phyloP scores from a whole-genome alignment of 2,888 invertebrate genomes.

The Orchestes rusci region DNA sequence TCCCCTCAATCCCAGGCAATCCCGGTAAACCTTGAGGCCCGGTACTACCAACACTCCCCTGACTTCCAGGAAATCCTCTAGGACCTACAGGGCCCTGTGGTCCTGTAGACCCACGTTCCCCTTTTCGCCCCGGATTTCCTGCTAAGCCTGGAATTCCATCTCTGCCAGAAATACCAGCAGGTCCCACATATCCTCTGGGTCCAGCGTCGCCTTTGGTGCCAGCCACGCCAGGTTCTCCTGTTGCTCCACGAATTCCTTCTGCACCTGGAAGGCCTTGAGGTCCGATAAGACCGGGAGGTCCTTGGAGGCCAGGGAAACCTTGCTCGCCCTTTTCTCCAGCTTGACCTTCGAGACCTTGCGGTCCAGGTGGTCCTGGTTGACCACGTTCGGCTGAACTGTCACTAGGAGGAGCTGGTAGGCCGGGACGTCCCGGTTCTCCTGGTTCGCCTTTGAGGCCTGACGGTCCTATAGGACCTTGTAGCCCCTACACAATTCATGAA shows the following conservation, averaged over 20 bases:
- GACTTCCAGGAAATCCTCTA: constrained; percentile 39
- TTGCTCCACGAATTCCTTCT: background rate
- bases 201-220: constrained; percentile 23
- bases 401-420: constrained; percentile 47
- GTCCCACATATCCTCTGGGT: constrained; percentile 22
- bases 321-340: constrained; percentile 47
- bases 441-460: constrained; percentile 41
- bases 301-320: constrained; percentile 39
- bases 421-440: constrained; percentile 46
- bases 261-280: constrained; percentile 4
- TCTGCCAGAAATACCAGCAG: constrained; percentile 31
- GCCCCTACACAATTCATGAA: constrained; percentile 23
- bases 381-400: constrained; percentile 35
- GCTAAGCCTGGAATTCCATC: constrained; percentile 30
- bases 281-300: constrained; percentile 18
- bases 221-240: constrained; percentile 4
- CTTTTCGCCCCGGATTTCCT: constrained; percentile 36
- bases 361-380: constrained; percentile 36
- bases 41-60: constrained; percentile 37
- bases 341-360: constrained; percentile 39
- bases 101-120: constrained; percentile 13
- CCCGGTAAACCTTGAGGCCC: constrained; percentile 33
- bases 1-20: constrained; percentile 33
- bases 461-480: constrained; percentile 34
- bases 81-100: constrained; percentile 33